phyloP scores from a whole-genome alignment of 2,888 invertebrate genomes.

The Xanthostigma xanthostigma region DNA sequence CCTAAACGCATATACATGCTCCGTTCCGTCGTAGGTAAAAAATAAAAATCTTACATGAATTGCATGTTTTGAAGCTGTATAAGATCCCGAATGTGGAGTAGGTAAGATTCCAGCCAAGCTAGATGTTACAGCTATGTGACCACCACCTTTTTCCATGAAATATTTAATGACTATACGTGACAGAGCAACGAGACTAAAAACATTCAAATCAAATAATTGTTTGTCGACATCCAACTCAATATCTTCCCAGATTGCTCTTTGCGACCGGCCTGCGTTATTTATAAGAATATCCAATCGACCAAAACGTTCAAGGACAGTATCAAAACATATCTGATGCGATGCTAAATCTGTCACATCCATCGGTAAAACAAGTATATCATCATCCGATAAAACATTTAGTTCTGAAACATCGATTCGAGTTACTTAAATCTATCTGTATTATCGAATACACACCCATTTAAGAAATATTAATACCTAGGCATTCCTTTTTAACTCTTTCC shows the following conservation, averaged over 20 bases:
- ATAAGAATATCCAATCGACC: constrained; percentile 60
- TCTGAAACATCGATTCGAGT: not conserved
- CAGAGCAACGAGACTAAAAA: constrained; percentile 54
- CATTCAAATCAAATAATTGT: constrained; percentile 62
- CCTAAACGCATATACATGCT: too few species aligned
- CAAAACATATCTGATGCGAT: constrained; percentile 42
- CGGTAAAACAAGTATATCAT: constrained; percentile 50
- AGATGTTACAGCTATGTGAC: constrained; percentile 61
- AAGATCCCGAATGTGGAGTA: constrained; percentile 49
- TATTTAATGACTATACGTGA: constrained; percentile 52
- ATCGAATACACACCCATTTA: not conserved
- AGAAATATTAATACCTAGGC: constrained; percentile 19
- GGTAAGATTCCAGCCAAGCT: constrained; percentile 57
- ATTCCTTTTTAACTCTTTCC: constrained; percentile 46
- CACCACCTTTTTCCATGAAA: constrained; percentile 41
- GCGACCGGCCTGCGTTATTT: constrained; percentile 70
- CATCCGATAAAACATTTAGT: constrained; percentile 19
- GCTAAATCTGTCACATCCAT: constrained; percentile 48
- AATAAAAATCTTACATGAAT: constrained; percentile 40
- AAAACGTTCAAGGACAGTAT: constrained; percentile 48
- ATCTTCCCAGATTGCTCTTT: constrained; percentile 55
- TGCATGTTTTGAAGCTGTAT: constrained; percentile 63
- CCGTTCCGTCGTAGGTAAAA: too few species aligned
- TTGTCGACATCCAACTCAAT: constrained; percentile 56
- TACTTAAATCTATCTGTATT: constrained; percentile 15